Conservation (phyloP, 2,797 vertebrate genomes). For the Xerus rutilus region DNA sequence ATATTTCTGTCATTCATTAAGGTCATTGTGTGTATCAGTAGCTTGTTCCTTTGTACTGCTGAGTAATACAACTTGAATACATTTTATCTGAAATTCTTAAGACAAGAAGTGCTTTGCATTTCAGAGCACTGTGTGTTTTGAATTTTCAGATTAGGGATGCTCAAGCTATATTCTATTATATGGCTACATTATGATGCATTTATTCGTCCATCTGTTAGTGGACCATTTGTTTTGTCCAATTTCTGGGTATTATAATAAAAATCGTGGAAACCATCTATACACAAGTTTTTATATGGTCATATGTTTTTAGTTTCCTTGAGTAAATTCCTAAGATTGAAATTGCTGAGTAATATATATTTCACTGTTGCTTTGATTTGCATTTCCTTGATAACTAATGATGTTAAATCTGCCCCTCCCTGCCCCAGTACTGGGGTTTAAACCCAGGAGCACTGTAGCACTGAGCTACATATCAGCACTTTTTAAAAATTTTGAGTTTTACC, state of each 20-base stretch:
- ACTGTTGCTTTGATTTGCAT: background rate
- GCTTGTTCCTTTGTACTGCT: background rate
- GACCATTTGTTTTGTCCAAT: background rate
- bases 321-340: background rate
- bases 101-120: background rate
- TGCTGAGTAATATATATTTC: background rate
- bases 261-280: background rate
- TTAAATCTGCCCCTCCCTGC: too few relatives aligned
- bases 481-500: background rate
- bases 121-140: background rate
- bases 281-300: background rate
- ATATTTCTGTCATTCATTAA: background rate
- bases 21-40: background rate
- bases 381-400: background rate
- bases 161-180: background rate
- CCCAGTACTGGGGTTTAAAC: too few relatives aligned
- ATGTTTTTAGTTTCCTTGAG: background rate
- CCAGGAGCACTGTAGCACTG: too few relatives aligned
- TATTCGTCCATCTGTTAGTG: background rate
- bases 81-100: background rate
- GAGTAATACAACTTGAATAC: background rate
- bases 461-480: too few relatives aligned
- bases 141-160: background rate
- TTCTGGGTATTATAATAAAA: background rate
- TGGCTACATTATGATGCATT: background rate